phyloP scores from a whole-genome alignment of 2,888 invertebrate genomes.

The Serrognathus titanus region DNA sequence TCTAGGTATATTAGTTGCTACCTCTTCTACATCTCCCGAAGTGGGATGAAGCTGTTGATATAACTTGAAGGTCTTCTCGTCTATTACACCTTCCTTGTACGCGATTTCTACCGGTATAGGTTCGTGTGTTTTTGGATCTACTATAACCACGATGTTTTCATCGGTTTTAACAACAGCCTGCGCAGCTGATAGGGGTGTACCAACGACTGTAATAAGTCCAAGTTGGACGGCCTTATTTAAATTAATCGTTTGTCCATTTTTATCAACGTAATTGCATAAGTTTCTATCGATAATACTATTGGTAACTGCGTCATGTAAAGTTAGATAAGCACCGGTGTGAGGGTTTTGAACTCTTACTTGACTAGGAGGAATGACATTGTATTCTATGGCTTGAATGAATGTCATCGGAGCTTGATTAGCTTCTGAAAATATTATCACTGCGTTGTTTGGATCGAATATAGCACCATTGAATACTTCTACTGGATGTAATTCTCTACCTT shows the following conservation, averaged over 20 bases:
- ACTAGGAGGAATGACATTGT: slow-evolving; percentile 67
- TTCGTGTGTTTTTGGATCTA: slow-evolving; percentile 78
- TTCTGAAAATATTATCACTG: slow-evolving; percentile 69
- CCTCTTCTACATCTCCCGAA: slow-evolving; percentile 48
- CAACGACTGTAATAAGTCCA: slow-evolving; percentile 72
- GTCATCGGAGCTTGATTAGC: slow-evolving; percentile 64
- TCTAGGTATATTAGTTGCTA: slow-evolving; percentile 24
- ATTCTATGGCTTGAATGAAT: slow-evolving; percentile 71
- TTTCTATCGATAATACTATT: slow-evolving; percentile 71
- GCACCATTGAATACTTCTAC: slow-evolving; percentile 69
- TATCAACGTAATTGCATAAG: slow-evolving; percentile 66
- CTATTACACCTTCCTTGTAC: slow-evolving; percentile 71
- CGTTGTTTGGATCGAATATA: slow-evolving; percentile 75
- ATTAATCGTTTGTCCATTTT: slow-evolving; percentile 62
- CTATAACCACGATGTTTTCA: slow-evolving; percentile 65
- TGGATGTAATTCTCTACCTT: slow-evolving; percentile 54
- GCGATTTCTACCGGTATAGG: slow-evolving; percentile 79
- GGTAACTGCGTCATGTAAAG: slow-evolving; percentile 65
- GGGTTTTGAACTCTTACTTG: slow-evolving; percentile 71
- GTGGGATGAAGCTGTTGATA: slow-evolving; percentile 42
- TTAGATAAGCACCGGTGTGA: slow-evolving; percentile 58
- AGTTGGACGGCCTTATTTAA: slow-evolving; percentile 73
- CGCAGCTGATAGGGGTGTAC: slow-evolving; percentile 70
- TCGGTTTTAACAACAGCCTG: slow-evolving; percentile 52
- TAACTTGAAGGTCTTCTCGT: slow-evolving; percentile 53